A percentile compares a stretch with the other conserved stretches of the same genome.
These are phyloP conservation scores for Basileuterus tristriatus DNA, from an alignment of 2,797 vertebrate species.

Conservation along the genomic window DNA sequence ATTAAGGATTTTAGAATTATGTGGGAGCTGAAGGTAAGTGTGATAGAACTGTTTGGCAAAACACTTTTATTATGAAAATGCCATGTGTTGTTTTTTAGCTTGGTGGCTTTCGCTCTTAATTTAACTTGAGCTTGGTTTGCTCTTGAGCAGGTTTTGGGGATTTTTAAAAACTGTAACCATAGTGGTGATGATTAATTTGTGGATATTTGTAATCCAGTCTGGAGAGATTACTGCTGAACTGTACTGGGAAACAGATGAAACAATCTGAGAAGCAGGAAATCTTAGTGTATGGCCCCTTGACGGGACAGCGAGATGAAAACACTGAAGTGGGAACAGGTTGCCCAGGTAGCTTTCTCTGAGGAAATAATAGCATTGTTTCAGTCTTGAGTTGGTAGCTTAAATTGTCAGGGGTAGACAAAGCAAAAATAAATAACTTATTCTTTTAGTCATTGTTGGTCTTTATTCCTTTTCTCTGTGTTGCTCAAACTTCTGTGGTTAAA, in stretches of 20 bases:
- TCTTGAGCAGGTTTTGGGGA: accelerated
- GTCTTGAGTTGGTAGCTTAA: neutral
- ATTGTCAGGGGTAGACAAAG: neutral
- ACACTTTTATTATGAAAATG: neutral
- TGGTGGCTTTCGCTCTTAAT: neutral
- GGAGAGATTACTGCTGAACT: neutral
- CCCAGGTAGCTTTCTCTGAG: neutral
- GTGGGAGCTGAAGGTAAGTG: neutral
- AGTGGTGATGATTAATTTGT: neutral
- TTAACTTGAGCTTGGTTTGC: neutral
- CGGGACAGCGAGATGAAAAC: neutral
- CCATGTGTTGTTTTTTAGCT: accelerated
- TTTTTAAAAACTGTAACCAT: neutral
- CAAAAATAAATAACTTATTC: neutral
- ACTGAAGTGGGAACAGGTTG: neutral
- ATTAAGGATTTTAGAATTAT: neutral
- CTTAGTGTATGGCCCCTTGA: neutral
- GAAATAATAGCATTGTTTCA: neutral
- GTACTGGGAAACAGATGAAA: neutral
- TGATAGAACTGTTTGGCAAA: neutral
- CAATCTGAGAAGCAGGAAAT: neutral
- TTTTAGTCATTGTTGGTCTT: neutral
- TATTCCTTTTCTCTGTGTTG: neutral
- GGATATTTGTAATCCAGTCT: neutral
- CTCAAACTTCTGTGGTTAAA: neutral